phyloP scores from a whole-genome alignment of 2,888 invertebrate genomes.

The Eulithis testata region DNA sequence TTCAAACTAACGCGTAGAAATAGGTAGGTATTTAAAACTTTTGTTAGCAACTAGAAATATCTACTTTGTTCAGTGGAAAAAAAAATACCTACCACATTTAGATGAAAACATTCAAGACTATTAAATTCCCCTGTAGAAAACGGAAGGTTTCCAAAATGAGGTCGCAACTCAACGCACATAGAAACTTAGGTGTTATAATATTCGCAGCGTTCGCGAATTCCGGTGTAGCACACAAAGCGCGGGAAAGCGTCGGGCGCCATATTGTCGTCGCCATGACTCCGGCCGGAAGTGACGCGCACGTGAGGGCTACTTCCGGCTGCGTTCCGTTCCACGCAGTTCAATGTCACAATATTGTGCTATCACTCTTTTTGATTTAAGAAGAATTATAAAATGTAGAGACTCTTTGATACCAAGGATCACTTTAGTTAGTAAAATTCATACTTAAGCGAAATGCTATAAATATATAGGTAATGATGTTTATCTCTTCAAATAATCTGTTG shows the following conservation, averaged over 20 bases:
- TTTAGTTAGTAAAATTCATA: too few species aligned
- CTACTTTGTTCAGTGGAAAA: too few species aligned
- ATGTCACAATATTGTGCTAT: constrained; percentile 71
- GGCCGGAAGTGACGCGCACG: constrained; percentile 82
- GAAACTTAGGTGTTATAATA: constrained; percentile 49
- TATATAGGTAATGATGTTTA: too few species aligned
- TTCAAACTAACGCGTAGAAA: background rate
- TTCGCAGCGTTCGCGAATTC: constrained; percentile 45
- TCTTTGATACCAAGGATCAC: too few species aligned
- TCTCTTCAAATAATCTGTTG: too few species aligned
- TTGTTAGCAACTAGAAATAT: background rate
- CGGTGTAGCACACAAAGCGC: constrained; percentile 59
- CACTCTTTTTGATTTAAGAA: constrained; percentile 41
- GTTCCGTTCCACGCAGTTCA: constrained; percentile 80
- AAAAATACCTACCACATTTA: too few species aligned
- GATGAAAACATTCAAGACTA: too few species aligned
- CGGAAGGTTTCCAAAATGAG: constrained; percentile 7
- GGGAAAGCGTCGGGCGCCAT: constrained; percentile 76
- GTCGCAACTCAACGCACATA: constrained; percentile 31
- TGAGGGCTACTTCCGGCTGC: constrained; percentile 76
- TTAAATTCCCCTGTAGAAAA: constrained; percentile 4
- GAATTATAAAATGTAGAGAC: background rate
- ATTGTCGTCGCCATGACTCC: constrained; percentile 77
- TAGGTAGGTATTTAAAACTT: background rate
- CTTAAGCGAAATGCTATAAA: too few species aligned